A percentile compares a stretch with the other conserved stretches of the same genome.
Evolutionary conservation across 2,888 invertebrate genomes (phyloP).

Genomic region (Lasius platythorax): DNA sequence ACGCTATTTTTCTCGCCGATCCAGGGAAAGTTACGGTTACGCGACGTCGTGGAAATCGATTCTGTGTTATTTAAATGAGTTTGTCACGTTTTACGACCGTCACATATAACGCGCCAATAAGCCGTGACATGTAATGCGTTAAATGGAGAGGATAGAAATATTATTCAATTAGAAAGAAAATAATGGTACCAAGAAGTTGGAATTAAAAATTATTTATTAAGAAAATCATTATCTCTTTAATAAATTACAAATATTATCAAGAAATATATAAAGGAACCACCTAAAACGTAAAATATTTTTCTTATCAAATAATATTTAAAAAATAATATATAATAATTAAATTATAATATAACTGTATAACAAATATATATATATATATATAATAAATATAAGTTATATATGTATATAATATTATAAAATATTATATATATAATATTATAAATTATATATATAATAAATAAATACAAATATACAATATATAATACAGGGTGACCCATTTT

Average conservation of each 20-base stretch:
- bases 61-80: constrained; percentile 46
- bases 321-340: too few species aligned
- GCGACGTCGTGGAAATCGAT: constrained; percentile 14
- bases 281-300: too few species aligned
- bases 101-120: constrained; percentile 15
- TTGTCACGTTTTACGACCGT: constrained; percentile 35
- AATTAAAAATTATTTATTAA: neutral
- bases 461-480: too few species aligned
- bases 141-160: neutral
- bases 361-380: too few species aligned
- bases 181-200: neutral
- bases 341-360: too few species aligned
- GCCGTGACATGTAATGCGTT: neutral
- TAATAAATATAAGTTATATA: too few species aligned
- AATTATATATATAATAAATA: too few species aligned
- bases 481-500: too few species aligned
- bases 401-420: too few species aligned
- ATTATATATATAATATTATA: too few species aligned
- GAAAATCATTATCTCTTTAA: neutral
- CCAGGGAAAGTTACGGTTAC: constrained; percentile 39
- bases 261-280: neutral
- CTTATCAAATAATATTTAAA: too few species aligned
- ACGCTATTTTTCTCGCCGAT: constrained; percentile 24
- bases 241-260: neutral
- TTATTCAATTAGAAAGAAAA: neutral